A percentile compares a stretch with the other conserved stretches of the same genome.
These are phyloP conservation scores for Hyphantria cunea DNA, from an alignment of 1,140 invertebrate genomes.

Conservation along the genomic window DNA sequence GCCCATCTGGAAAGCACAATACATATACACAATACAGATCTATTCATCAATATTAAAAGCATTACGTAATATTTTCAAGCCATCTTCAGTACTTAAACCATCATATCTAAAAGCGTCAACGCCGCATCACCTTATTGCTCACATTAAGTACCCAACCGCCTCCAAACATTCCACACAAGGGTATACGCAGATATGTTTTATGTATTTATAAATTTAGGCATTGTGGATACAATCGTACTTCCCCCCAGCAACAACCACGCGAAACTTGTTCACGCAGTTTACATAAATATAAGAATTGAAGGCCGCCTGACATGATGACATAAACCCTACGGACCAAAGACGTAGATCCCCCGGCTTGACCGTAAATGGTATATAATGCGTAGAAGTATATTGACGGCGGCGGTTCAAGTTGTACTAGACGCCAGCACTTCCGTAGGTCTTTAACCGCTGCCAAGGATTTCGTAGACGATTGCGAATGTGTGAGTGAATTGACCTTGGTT, in stretches of 20 bases:
- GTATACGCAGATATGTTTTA: no score
- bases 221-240: constrained; percentile 23
- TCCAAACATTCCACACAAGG: no score
- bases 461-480: constrained; percentile 59
- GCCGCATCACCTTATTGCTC: no score
- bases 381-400: constrained; percentile 46
- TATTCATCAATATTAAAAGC: no score
- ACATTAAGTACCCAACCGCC: no score
- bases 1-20: no score
- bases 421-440: constrained; percentile 67
- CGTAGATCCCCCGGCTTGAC: constrained; percentile 34
- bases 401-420: constrained; percentile 50
- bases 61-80: no score
- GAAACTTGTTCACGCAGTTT: constrained; percentile 58
- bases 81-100: no score
- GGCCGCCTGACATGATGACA: constrained; percentile 67
- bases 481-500: constrained; percentile 62
- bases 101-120: no score
- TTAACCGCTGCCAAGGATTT: constrained; percentile 68
- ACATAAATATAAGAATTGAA: constrained; percentile 67
- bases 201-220: neutral
- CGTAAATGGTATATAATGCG: constrained; percentile 22
- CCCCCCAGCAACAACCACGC: constrained; percentile 30
- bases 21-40: no score
- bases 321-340: constrained; percentile 54